Conservation (phyloP, 2,113 vertebrate genomes). For the Cryptomyrus ogoouensis region DNA sequence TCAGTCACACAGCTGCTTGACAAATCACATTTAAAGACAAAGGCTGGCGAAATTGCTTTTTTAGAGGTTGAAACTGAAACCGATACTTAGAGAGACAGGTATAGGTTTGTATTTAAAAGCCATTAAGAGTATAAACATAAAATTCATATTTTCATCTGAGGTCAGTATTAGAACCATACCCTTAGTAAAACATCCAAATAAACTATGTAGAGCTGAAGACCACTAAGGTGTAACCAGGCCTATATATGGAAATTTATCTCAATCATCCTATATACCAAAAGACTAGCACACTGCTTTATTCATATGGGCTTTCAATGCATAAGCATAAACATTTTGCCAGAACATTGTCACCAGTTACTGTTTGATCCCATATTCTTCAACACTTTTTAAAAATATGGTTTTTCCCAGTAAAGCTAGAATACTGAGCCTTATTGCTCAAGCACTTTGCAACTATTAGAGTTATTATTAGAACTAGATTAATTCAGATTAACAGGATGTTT, state of each 20-base stretch:
- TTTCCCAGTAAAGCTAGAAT: neutral
- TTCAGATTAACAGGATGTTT: neutral
- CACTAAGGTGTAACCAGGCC: neutral
- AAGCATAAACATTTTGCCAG: neutral
- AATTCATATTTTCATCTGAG: too few species aligned
- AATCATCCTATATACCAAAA: neutral
- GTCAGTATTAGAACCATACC: neutral
- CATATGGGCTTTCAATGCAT: neutral
- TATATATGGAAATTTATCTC: neutral
- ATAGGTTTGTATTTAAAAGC: too few species aligned
- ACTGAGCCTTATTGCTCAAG: neutral
- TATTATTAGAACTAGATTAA: neutral
- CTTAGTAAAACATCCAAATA: neutral
- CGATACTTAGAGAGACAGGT: too few species aligned
- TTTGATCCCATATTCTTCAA: neutral
- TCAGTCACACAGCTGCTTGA: neutral
- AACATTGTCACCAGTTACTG: neutral
- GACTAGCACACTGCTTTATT: neutral
- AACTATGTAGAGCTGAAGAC: neutral
- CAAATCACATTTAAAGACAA: neutral
- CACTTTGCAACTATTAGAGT: neutral
- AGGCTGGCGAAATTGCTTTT: too few species aligned
- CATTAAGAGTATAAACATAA: too few species aligned
- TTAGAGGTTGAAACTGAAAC: too few species aligned
- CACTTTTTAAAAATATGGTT: neutral